These are phyloP conservation scores for Leptosomus discolor DNA, from an alignment of 2,113 vertebrate genomes.

Conservation along the genomic window DNA sequence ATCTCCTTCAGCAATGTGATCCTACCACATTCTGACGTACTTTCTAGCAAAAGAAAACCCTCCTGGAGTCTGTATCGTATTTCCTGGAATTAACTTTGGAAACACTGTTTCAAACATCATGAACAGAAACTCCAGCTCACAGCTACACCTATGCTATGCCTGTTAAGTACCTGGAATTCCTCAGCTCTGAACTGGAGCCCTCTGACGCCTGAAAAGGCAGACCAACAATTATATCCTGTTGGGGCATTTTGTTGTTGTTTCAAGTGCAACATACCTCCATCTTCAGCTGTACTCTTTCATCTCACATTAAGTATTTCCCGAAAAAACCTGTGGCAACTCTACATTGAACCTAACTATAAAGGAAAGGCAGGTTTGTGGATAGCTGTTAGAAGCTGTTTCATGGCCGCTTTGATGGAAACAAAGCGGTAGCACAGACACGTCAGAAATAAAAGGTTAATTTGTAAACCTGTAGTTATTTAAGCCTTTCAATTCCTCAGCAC, in stretches of 20 bases:
- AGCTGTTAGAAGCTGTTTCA: neutral
- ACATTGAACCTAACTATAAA: neutral
- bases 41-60: neutral
- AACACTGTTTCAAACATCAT: neutral
- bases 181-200: neutral
- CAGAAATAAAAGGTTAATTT: slow-evolving; percentile 23
- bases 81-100: neutral
- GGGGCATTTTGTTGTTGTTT: neutral
- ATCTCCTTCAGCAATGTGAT: neutral
- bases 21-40: neutral
- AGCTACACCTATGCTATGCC: fast-evolving
- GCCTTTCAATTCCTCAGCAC: neutral
- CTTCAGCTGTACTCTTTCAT: neutral
- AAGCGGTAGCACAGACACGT: neutral
- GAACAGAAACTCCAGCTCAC: neutral
- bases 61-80: neutral
- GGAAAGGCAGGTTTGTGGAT: neutral
- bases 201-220: neutral
- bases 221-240: neutral
- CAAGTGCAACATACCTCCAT: neutral
- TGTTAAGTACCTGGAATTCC: neutral
- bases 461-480: neutral
- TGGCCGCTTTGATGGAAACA: neutral
- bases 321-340: neutral
- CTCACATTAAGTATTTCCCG: neutral